These are phyloP conservation scores for Papilio demoleus DNA, from an alignment of 2,888 invertebrate species.

Conservation along the genomic window DNA sequence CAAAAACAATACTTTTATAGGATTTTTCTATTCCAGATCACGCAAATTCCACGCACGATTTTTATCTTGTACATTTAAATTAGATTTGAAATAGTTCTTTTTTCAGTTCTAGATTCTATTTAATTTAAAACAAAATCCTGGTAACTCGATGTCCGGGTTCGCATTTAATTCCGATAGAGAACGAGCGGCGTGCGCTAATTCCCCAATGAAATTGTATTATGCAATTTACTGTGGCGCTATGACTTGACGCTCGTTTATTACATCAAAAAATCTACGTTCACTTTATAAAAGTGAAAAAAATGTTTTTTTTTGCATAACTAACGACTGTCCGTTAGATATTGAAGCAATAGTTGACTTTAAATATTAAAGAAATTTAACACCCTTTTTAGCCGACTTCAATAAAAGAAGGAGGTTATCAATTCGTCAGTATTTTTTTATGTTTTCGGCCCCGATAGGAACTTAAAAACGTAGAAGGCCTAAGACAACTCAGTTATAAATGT, in stretches of 20 bases:
- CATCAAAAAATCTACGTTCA: slow-evolving; percentile 4
- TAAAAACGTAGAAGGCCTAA: too few species aligned
- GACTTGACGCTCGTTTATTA: slow-evolving; percentile 11
- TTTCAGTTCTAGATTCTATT: neutral
- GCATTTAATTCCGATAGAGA: slow-evolving; percentile 20
- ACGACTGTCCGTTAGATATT: neutral
- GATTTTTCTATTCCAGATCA: neutral
- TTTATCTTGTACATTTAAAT: neutral
- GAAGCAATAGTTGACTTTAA: neutral
- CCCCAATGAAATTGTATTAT: slow-evolving; percentile 22
- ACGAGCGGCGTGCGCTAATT: slow-evolving; percentile 16
- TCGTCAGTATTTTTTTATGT: too few species aligned
- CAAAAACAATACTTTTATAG: too few species aligned
- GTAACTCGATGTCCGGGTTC: slow-evolving; percentile 22
- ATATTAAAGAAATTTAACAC: too few species aligned
- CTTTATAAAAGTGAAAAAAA: neutral
- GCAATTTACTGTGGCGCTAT: slow-evolving; percentile 20
- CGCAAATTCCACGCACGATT: neutral
- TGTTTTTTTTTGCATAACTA: neutral
- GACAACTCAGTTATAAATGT: too few species aligned
- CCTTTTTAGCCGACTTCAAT: too few species aligned
- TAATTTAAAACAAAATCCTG: slow-evolving; percentile 18
- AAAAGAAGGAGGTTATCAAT: too few species aligned
- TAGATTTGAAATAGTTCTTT: neutral
- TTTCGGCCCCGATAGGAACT: too few species aligned